Percentiles rank a stretch among this genome's conserved stretches.
Conservation (phyloP, 1,140 invertebrate species). For the Zaprionus ornatus region DNA sequence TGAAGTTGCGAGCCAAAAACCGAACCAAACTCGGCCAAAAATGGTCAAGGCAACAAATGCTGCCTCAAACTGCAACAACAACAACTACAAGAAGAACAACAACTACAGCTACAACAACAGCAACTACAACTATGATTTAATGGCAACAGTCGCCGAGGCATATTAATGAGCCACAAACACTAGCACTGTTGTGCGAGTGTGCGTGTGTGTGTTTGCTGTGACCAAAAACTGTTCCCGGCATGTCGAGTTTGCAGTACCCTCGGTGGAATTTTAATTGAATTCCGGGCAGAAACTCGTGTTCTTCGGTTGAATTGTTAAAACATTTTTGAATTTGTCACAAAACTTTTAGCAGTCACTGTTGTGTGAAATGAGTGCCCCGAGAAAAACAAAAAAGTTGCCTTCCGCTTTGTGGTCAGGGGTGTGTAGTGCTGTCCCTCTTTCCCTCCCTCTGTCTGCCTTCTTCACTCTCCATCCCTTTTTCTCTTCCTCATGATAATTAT, state of each 20-base stretch:
- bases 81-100: background rate
- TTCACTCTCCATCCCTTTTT: too few species aligned
- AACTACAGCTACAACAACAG: background rate
- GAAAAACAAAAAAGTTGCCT: conserved; percentile 19
- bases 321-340: conserved; percentile 31
- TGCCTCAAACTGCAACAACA: background rate
- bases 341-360: conserved; percentile 21
- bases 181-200: background rate
- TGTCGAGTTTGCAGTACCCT: background rate
- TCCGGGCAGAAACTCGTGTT: conserved; percentile 19
- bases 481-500: conserved; percentile 19
- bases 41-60: conserved; percentile 37
- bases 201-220: background rate
- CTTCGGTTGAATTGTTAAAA: conserved; percentile 11
- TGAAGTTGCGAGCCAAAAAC: conserved; percentile 14
- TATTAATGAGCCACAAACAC: conserved; percentile 38
- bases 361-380: conserved; percentile 6
- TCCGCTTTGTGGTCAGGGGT: conserved; percentile 24
- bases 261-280: conserved; percentile 41
- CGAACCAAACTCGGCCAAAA: conserved; percentile 23
- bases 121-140: conserved; percentile 42
- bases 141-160: conserved; percentile 27
- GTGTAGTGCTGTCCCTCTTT: background rate
- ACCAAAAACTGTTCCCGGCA: background rate
- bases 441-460: background rate